Evolutionary conservation across 2,797 vertebrate genomes (phyloP).

Genomic region (Semotilus atromaculatus): DNA sequence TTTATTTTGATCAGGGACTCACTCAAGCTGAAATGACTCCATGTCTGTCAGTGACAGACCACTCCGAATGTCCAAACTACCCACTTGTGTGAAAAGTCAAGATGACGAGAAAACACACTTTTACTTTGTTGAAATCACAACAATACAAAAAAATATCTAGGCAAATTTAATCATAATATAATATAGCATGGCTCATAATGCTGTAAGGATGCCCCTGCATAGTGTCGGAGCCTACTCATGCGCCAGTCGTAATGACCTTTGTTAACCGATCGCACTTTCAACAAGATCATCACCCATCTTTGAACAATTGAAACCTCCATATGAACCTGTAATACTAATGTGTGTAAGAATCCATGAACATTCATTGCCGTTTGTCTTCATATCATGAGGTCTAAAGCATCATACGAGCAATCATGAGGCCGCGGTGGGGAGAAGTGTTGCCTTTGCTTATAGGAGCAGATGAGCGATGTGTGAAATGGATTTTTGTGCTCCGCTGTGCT

Average conservation of each 20-base stretch:
- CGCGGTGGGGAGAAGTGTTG: slow-evolving; percentile 36
- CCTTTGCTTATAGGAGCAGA: slow-evolving; percentile 52
- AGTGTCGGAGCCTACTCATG: neutral
- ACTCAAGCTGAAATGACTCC: neutral
- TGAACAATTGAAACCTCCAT: slow-evolving; percentile 20
- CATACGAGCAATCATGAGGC: slow-evolving; percentile 28
- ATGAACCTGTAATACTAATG: slow-evolving; percentile 16
- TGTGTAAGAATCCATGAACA: slow-evolving; percentile 2
- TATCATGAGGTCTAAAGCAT: slow-evolving; percentile 30
- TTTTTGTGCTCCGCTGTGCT: slow-evolving; percentile 57
- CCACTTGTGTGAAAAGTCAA: neutral
- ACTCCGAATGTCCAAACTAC: neutral
- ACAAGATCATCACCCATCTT: neutral
- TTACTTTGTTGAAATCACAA: neutral
- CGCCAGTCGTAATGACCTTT: neutral
- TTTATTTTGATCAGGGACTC: slow-evolving; percentile 9
- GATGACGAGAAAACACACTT: neutral
- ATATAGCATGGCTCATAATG: neutral
- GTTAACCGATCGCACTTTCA: neutral
- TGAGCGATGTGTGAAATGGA: slow-evolving; percentile 60
- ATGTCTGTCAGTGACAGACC: neutral
- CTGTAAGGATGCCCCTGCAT: neutral
- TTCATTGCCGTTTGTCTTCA: slow-evolving; percentile 33
- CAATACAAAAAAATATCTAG: neutral
- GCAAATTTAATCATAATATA: slow-evolving; percentile 5